Percentiles rank a stretch among this genome's conserved stretches.
Evolutionary conservation across 2,888 invertebrate species (phyloP).

Genomic region (Antheraea assamensis): DNA sequence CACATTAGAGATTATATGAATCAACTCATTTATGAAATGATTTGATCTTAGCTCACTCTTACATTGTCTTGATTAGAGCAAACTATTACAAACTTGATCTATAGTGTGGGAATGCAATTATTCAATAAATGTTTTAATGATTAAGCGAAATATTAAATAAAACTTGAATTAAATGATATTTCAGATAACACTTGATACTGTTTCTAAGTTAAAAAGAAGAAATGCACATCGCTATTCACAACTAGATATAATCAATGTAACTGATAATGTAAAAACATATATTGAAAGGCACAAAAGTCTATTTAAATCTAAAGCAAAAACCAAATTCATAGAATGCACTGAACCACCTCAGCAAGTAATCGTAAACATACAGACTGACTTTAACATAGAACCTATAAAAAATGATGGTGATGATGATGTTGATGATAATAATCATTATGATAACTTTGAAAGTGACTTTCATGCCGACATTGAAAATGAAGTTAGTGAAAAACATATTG

Average conservation of each 20-base stretch:
- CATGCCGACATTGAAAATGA: not conserved
- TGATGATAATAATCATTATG: not conserved
- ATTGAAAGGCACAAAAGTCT: conserved; percentile 10
- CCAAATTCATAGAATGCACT: not conserved
- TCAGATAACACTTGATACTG: conserved; percentile 24
- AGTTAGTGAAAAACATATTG: not conserved
- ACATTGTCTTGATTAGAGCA: no score
- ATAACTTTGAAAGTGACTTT: conserved; percentile 5
- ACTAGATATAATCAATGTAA: conserved; percentile 17
- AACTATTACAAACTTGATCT: no score
- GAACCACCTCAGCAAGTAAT: conserved; percentile 14
- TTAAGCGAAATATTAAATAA: no score
- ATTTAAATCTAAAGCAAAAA: conserved; percentile 7
- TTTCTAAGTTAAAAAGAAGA: conserved; percentile 13
- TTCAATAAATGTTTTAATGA: no score
- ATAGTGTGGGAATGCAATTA: no score
- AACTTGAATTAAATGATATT: not conserved
- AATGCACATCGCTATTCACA: not conserved
- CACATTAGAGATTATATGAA: no score
- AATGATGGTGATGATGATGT: not conserved
- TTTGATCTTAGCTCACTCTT: no score
- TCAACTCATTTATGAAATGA: no score
- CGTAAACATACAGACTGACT: not conserved
- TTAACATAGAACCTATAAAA: conserved; percentile 12
- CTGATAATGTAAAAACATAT: conserved; percentile 18